Base-by-base conservation (phyloP, 53 echinoderm and acorn worm species). In the Luidia sarsii region DNA sequence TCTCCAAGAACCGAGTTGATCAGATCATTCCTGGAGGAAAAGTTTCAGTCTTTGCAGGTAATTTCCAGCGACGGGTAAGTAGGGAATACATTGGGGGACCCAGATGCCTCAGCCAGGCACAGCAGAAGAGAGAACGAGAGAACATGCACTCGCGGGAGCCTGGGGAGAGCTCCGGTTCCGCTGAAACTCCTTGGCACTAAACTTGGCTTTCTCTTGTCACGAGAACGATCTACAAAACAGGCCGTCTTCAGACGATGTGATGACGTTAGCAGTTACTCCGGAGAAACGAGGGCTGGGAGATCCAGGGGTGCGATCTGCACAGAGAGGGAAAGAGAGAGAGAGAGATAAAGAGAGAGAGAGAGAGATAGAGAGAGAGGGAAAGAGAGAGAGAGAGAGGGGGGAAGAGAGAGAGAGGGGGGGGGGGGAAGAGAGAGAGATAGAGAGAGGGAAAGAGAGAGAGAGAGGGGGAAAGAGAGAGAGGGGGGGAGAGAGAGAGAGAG, bases 321-420 rank as follows among this genome's bases (percentile, higher is more conserved):
- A 75, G 15, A 57, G 30, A 73, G 30, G 18, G 6, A 37, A 25
- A 75, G 50, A 37, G 38, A 75, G 13, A n/a, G n/a, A n/a, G n/a
- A n/a, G n/a, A n/a, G n/a, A n/a, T n/a, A n/a, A n/a, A n/a, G n/a
- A n/a, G n/a, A n/a, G n/a, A n/a, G n/a, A n/a, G n/a, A n/a, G n/a
- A n/a, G n/a, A n/a, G n/a, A n/a, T n/a, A n/a, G n/a, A n/a, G n/a
- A n/a, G n/a, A n/a, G n/a, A n/a, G n/a, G n/a, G n/a, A n/a, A n/a
- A n/a, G n/a, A n/a, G n/a, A 35, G 8, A 50, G 1, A 31, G 30
- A 20, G 21, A 70, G 14, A 29, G 18, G 25, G 21, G 13, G 29
- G 71, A 38, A 22, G 19, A 18, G 69, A 48, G 22, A 25, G 24
- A 70, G 71, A 50, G 36, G 36, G 34, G 22, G 23, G 18, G 34